Percentiles rank a stretch among this genome's conserved stretches.
Evolutionary conservation across 92 coral and sea anemone genomes (phyloP).

Genomic region (Phymanthus crucifer): DNA sequence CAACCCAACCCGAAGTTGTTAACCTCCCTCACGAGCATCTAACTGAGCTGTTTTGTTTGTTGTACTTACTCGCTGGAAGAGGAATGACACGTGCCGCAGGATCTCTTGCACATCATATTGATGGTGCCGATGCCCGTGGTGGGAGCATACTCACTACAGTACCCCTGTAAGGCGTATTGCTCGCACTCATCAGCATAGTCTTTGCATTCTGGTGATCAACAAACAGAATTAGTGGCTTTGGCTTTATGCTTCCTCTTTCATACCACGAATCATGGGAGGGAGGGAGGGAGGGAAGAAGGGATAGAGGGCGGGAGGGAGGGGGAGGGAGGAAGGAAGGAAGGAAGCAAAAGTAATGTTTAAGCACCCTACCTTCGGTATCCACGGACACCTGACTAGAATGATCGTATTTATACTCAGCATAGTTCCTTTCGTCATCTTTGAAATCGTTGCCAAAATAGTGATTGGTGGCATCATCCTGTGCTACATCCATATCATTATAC

Average conservation of each 20-base stretch:
- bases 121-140: slow-evolving; percentile 85
- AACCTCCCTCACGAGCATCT: too few species aligned
- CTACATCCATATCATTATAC: slow-evolving; percentile 19
- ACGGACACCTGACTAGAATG: slow-evolving; percentile 42
- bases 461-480: slow-evolving; percentile 1
- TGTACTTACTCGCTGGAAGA: slow-evolving; percentile 55
- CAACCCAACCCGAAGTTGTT: too few species aligned
- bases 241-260: too few species aligned
- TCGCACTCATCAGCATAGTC: slow-evolving; percentile 83
- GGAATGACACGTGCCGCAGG: slow-evolving; percentile 70
- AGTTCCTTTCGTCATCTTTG: slow-evolving; percentile 56
- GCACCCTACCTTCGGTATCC: slow-evolving; percentile 44
- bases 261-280: too few species aligned
- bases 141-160: slow-evolving; percentile 86
- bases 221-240: background rate
- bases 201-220: slow-evolving; percentile 56
- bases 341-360: background rate
- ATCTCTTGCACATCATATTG: slow-evolving; percentile 86
- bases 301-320: too few species aligned
- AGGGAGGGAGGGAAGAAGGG: too few species aligned
- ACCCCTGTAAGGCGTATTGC: slow-evolving; percentile 78
- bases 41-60: too few species aligned
- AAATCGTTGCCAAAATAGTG: background rate
- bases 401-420: slow-evolving; percentile 76
- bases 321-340: background rate